phyloP scores from a whole-genome alignment of 2,888 invertebrate species.

The Drosophila differens region DNA sequence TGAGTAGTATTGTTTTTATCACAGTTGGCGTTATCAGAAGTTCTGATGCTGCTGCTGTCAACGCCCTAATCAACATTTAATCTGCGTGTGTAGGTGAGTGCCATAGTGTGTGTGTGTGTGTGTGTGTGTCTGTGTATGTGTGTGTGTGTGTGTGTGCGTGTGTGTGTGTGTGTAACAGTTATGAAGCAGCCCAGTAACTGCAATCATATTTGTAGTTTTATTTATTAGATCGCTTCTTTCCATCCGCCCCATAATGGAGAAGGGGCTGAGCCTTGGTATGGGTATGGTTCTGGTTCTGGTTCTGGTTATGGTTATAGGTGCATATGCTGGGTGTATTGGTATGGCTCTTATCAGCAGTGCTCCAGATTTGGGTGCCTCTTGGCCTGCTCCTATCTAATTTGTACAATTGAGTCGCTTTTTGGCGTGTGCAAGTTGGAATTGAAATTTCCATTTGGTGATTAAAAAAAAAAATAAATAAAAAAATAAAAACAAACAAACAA shows the following conservation, averaged over 20 bases:
- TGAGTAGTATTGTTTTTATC: conserved; percentile 19
- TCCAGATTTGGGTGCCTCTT: conserved; percentile 43
- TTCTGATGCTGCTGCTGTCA: conserved; percentile 43
- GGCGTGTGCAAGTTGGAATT: conserved; percentile 26
- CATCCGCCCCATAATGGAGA: conserved; percentile 16
- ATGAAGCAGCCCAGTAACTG: conserved; percentile 6
- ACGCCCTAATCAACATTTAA: conserved; percentile 52
- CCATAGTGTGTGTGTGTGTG: background rate
- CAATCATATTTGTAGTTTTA: conserved; percentile 46
- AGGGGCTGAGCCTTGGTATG: conserved; percentile 2
- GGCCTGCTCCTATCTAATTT: conserved; percentile 38
- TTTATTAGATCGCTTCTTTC: conserved; percentile 53
- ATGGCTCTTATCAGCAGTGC: conserved; percentile 52
- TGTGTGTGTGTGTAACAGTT: background rate
- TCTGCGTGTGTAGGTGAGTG: conserved; percentile 13
- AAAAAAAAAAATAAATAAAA: conserved; percentile 19
- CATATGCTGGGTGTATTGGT: background rate
- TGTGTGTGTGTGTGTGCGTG: background rate
- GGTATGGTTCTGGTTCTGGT: background rate
- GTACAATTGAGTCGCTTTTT: conserved; percentile 22
- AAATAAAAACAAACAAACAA: background rate
- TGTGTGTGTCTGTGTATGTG: background rate
- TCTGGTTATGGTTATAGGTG: background rate
- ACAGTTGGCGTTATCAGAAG: conserved; percentile 24
- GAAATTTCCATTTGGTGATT: conserved; percentile 49